Conservation (phyloP, 1,140 invertebrate species). For the Hormaphis cornu region DNA sequence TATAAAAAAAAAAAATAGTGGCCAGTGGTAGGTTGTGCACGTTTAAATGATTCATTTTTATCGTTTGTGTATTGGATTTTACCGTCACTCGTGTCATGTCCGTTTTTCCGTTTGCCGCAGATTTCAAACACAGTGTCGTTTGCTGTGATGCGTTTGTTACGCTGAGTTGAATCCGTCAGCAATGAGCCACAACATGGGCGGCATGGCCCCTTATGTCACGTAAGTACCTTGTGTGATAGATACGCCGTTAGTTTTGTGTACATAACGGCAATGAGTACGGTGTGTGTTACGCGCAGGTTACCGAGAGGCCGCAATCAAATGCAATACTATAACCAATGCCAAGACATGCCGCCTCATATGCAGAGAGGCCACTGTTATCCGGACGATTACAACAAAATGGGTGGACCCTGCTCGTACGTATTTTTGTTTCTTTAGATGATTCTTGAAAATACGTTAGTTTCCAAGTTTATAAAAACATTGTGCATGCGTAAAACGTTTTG, state of each 20-base stretch:
- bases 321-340: constrained; percentile 39
- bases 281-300: constrained; percentile 37
- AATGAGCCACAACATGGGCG: constrained; percentile 44
- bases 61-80: too few species aligned
- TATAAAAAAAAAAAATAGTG: too few species aligned
- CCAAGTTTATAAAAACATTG: neutral
- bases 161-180: constrained; percentile 12
- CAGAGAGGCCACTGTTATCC: constrained; percentile 38
- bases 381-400: constrained; percentile 38
- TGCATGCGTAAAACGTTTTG: neutral
- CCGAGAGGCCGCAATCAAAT: constrained; percentile 41
- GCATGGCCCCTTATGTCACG: constrained; percentile 46
- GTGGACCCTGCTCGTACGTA: constrained; percentile 32
- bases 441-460: neutral
- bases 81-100: too few species aligned
- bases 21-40: too few species aligned
- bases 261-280: too few species aligned
- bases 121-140: neutral
- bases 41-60: too few species aligned
- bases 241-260: neutral
- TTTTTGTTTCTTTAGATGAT: neutral
- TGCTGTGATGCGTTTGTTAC: constrained; percentile 10
- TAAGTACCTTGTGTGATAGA: constrained; percentile 11
- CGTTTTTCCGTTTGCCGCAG: too few species aligned
- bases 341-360: constrained; percentile 38